phyloP scores from a whole-genome alignment of 2,113 vertebrate genomes.

The Gracilinanus agilis region DNA sequence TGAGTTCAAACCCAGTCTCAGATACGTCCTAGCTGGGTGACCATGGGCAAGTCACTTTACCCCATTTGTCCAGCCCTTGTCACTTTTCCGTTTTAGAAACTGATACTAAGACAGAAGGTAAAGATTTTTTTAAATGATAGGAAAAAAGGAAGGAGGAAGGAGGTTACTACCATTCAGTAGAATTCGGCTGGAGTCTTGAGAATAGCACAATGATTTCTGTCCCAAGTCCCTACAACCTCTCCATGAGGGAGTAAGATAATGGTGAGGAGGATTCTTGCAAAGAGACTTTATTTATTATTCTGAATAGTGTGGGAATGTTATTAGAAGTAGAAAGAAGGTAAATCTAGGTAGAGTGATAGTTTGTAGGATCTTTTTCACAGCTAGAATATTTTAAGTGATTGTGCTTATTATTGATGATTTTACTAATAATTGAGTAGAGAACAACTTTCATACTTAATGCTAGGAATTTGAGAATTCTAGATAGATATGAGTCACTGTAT shows the following conservation, averaged over 20 bases:
- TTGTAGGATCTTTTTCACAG: not conserved
- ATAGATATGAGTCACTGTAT: not conserved
- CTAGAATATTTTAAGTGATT: not conserved
- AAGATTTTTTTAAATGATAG: not conserved
- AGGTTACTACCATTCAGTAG: slow-evolving; percentile 35
- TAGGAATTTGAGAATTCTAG: not conserved
- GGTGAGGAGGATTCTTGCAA: not conserved
- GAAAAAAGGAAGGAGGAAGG: slow-evolving; percentile 19
- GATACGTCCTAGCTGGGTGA: too few species aligned
- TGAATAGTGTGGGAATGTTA: not conserved
- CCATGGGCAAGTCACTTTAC: too few species aligned
- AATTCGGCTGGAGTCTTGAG: slow-evolving; percentile 14
- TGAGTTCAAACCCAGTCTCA: too few species aligned
- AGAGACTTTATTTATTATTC: not conserved
- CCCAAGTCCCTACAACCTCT: slow-evolving; percentile 17
- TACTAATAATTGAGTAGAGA: not conserved
- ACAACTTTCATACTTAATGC: not conserved
- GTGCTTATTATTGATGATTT: not conserved
- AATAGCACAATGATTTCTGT: not conserved
- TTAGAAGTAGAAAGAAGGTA: not conserved
- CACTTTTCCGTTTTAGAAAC: too few species aligned
- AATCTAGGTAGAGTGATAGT: not conserved
- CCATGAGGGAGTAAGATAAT: not conserved
- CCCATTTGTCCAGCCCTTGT: too few species aligned
- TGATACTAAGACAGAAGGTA: too few species aligned